Percentiles rank a stretch among this genome's conserved stretches.
phyloP scores from a whole-genome alignment of 1,140 invertebrate genomes.

The Papilio machaon region DNA sequence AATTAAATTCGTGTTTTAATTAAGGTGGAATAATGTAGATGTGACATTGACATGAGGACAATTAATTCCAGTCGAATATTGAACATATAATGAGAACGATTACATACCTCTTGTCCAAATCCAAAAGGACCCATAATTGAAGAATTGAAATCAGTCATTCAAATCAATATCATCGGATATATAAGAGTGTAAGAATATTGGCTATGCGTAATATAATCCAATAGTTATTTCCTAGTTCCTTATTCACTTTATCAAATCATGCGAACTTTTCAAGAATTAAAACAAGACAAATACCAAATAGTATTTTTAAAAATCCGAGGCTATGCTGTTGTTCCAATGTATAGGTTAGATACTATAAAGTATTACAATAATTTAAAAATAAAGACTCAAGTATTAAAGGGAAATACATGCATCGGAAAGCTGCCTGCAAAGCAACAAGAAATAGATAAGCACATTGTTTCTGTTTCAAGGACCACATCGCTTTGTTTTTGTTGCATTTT shows the following conservation, averaged over 20 bases:
- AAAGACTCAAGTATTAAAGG: not conserved
- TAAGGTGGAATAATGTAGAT: not conserved
- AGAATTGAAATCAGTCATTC: slow-evolving; percentile 3
- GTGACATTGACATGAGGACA: not conserved
- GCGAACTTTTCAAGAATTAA: no score
- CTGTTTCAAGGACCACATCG: not conserved
- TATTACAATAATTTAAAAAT: no score
- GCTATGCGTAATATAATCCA: no score
- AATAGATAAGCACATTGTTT: slow-evolving; percentile 3
- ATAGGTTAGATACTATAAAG: no score
- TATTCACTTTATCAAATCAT: not conserved
- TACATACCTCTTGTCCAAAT: not conserved
- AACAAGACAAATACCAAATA: no score
- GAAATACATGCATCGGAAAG: not conserved
- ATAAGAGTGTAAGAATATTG: no score
- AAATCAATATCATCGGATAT: not conserved
- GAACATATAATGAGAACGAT: not conserved
- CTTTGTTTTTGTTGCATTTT: not conserved
- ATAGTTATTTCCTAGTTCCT: no score
- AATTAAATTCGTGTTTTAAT: not conserved
- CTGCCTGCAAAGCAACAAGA: not conserved
- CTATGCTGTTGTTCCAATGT: no score
- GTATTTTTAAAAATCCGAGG: no score
- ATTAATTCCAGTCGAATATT: not conserved
- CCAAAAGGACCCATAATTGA: not conserved